These are phyloP conservation scores for Hipparchia semele DNA, from an alignment of 2,888 invertebrate genomes.

Conservation along the genomic window DNA sequence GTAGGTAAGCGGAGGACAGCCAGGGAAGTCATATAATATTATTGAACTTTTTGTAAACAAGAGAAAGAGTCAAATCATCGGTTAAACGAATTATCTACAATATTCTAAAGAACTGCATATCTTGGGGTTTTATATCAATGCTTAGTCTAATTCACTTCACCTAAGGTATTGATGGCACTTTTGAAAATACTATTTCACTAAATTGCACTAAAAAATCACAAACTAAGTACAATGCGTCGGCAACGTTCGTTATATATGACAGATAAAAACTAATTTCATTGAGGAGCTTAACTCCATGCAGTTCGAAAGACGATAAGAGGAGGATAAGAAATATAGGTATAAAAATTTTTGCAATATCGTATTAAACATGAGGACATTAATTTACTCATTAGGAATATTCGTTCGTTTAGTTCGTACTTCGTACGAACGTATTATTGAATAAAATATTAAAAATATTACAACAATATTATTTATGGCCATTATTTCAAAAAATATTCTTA, in stretches of 20 bases:
- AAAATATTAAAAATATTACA: too few species aligned
- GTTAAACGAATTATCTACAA: too few species aligned
- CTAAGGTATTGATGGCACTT: neutral
- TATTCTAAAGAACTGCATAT: neutral
- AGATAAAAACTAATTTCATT: neutral
- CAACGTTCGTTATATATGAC: neutral
- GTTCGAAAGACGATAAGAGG: slow-evolving; percentile 3
- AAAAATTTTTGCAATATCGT: neutral
- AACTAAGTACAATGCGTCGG: too few species aligned
- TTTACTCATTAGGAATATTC: neutral
- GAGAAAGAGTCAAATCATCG: too few species aligned
- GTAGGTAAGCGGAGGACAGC: too few species aligned
- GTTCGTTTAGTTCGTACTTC: too few species aligned
- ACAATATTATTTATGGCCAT: too few species aligned
- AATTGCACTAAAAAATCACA: neutral
- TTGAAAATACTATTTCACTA: neutral
- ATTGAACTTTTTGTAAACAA: neutral
- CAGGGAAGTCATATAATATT: neutral
- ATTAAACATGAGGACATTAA: neutral
- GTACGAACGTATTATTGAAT: too few species aligned
- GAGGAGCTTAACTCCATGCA: neutral
- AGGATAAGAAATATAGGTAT: slow-evolving; percentile 1
- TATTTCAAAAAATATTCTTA: too few species aligned
- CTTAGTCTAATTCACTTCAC: neutral
- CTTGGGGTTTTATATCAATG: neutral